A percentile compares a stretch with the other conserved stretches of the same genome.
Evolutionary conservation across 2,797 vertebrate genomes (phyloP).

Genomic region (Antennarius maculatus): DNA sequence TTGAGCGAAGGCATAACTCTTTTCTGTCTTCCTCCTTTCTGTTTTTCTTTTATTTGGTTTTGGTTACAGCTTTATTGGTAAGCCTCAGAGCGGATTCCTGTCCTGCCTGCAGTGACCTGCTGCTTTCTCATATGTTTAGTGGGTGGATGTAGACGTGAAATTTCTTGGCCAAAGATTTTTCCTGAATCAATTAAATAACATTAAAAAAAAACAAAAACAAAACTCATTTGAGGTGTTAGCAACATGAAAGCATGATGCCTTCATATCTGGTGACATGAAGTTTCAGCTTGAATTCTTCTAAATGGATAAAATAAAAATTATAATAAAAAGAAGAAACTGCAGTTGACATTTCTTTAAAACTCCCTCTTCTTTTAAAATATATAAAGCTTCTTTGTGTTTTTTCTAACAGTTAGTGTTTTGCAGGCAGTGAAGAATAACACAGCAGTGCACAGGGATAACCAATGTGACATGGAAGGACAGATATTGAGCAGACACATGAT

Average conservation of each 20-base stretch:
- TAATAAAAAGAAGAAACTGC: not conserved
- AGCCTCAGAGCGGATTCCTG: constrained; percentile 84
- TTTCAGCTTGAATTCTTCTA: not conserved
- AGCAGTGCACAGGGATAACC: constrained; percentile 54
- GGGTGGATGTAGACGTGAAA: constrained; percentile 32
- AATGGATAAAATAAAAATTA: not conserved
- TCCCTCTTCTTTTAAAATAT: constrained; percentile 24
- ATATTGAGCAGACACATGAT: constrained; percentile 68
- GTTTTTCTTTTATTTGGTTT: constrained; percentile 79
- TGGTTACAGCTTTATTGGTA: constrained; percentile 94
- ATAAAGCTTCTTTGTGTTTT: constrained; percentile 45
- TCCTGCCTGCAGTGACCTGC: constrained; percentile 46
- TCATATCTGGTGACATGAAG: constrained; percentile 13
- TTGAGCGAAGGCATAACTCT: constrained; percentile 88
- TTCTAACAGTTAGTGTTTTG: constrained; percentile 47
- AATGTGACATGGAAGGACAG: constrained; percentile 70
- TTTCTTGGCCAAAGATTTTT: constrained; percentile 45
- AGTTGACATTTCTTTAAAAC: not conserved
- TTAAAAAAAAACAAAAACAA: constrained; percentile 22
- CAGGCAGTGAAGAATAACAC: constrained; percentile 45
- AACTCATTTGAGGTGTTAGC: constrained; percentile 22
- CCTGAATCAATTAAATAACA: constrained; percentile 17
- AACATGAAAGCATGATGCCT: not conserved
- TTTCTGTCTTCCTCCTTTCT: constrained; percentile 77
- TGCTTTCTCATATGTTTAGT: constrained; percentile 33